Evolutionary conservation across 2,797 vertebrate species (phyloP).

Genomic region (Gymnothorax reevesii): DNA sequence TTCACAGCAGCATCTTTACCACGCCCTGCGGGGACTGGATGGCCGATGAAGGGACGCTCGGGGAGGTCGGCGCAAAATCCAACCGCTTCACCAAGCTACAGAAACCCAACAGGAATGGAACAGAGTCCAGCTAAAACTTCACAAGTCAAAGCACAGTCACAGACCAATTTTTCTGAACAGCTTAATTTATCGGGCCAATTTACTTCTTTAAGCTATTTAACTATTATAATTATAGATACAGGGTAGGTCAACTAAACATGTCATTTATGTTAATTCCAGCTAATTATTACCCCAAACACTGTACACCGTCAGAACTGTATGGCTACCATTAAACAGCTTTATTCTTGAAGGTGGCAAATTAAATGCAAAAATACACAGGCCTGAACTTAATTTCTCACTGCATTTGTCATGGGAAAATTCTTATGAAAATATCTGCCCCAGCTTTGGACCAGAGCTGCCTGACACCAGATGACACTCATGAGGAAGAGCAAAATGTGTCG

Average conservation of each 20-base stretch:
- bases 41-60: conserved; percentile 65
- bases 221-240: too few species aligned
- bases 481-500: neutral
- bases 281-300: neutral
- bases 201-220: too few species aligned
- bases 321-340: neutral
- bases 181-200: too few species aligned
- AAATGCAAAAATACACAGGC: neutral
- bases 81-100: conserved; percentile 87
- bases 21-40: conserved; percentile 83
- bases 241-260: too few species aligned
- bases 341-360: neutral
- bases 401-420: neutral
- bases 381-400: neutral
- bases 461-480: neutral
- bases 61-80: conserved; percentile 81
- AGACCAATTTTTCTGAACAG: too few species aligned
- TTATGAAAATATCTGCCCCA: neutral
- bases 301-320: neutral
- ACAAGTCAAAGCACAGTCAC: neutral
- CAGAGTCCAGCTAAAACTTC: neutral
- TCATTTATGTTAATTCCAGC: too few species aligned
- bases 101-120: conserved; percentile 34
- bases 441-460: neutral
- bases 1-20: conserved; percentile 92